Evolutionary conservation across 2,888 invertebrate species (phyloP), one percentile per base, ranked within the genome.

Genomic region (Acleris holmiana): DNA sequence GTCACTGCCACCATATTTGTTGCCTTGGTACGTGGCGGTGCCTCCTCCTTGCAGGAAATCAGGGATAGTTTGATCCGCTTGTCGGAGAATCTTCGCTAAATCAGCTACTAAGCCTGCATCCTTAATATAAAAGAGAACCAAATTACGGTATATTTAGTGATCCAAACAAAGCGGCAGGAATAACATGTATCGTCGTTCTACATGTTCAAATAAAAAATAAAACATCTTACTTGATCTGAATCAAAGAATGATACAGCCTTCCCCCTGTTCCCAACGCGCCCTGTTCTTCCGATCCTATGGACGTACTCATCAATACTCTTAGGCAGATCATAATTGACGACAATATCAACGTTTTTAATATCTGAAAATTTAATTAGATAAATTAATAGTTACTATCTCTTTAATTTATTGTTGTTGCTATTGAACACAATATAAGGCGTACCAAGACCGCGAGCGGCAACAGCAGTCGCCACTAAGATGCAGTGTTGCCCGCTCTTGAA

Each of bases 271-370:
- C 99, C 99, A 0, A 99, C 97, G 69, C 99, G 94, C 0, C 99
- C 99, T 5, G 99, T 99, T 70, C 99, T 94, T 0, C 99, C 99
- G 72, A 99, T 98, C 64, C 99, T 93, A 85, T 99, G 99, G 1
- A 99, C 98, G 75, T 99, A 99, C 74, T 98, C 98, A 72, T 98
- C 98, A 69, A 98, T 96, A 68, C 94, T 94, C 66, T 95, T 95
- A 0, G 99, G 99, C 77, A 99, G 93, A 82, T 99, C 99, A 77
- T 95, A 98, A 84, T 99, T 99, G 17, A 99, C 95, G 0, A 99
- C 98, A 74, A 98, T 97, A 4, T 95, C 94, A 0, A 98, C 96
- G 61, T 96, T 96, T 71, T 96, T 95, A 35, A 99, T 98, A 81
- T 99, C 98, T 95, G 82, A 18, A 57, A 57, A 15, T 29, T 18